These are phyloP conservation scores for Drosophila imparisetae DNA, from an alignment of 2,888 invertebrate genomes.

Conservation along the genomic window DNA sequence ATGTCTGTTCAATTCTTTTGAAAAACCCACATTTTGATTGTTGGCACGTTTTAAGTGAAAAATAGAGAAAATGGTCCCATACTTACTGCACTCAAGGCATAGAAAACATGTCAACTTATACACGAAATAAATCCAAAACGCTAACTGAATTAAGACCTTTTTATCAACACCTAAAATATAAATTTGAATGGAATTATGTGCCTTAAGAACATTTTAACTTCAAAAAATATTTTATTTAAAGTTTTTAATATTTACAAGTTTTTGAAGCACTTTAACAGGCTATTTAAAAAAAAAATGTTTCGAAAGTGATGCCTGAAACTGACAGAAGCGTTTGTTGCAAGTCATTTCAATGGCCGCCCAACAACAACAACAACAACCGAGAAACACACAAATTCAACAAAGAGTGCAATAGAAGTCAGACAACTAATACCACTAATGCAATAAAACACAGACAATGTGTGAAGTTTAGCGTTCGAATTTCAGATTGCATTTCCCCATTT, in stretches of 20 bases:
- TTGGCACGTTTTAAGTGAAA: neutral
- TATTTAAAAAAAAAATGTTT: neutral
- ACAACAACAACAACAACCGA: constrained; percentile 9
- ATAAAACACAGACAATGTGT: constrained; percentile 78
- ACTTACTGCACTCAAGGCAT: neutral
- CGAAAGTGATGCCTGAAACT: constrained; percentile 17
- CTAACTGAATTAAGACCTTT: neutral
- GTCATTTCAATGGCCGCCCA: constrained; percentile 20
- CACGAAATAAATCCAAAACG: too few species aligned
- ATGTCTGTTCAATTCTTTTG: neutral
- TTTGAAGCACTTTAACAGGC: neutral
- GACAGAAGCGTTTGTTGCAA: constrained; percentile 36
- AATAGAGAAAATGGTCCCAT: neutral
- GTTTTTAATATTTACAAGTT: neutral
- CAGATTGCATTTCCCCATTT: constrained; percentile 73
- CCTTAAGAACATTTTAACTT: neutral
- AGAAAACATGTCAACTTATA: neutral
- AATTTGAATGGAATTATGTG: neutral
- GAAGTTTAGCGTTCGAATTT: constrained; percentile 75
- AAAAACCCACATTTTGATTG: neutral
- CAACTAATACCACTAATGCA: constrained; percentile 59
- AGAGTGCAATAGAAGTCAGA: constrained; percentile 20
- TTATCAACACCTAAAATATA: neutral
- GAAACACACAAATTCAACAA: constrained; percentile 12
- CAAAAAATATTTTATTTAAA: neutral